Evolutionary conservation across 2,888 invertebrate species (phyloP).

Genomic region (Thereva unica): DNA sequence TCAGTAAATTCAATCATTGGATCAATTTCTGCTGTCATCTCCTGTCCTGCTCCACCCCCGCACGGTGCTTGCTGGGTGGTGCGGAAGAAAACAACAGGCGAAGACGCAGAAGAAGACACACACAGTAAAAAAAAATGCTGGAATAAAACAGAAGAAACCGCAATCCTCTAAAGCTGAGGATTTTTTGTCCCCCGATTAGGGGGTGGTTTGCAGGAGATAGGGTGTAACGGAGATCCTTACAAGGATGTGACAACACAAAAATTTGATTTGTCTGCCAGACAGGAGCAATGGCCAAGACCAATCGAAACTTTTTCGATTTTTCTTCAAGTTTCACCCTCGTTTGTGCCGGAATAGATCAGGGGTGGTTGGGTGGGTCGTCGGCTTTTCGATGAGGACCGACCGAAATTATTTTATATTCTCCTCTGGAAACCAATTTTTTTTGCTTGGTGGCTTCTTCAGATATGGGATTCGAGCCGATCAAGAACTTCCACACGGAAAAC

Average conservation of each 20-base stretch:
- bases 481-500: slow-evolving; percentile 11
- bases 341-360: slow-evolving; percentile 11
- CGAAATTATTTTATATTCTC: too few species aligned
- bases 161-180: slow-evolving; percentile 25
- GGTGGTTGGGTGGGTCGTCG: too few species aligned
- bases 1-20: slow-evolving; percentile 37
- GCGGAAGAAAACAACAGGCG: neutral
- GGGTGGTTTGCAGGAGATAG: neutral
- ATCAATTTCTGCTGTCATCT: slow-evolving; percentile 37
- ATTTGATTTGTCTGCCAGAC: slow-evolving; percentile 31
- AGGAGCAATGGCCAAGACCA: slow-evolving; percentile 22
- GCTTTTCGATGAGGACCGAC: too few species aligned
- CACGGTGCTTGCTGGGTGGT: neutral
- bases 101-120: neutral
- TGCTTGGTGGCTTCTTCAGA: too few species aligned
- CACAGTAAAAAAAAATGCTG: neutral
- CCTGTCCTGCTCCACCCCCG: neutral
- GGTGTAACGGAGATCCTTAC: neutral
- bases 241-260: slow-evolving; percentile 27
- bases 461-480: slow-evolving; percentile 1
- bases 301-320: slow-evolving; percentile 36
- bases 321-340: slow-evolving; percentile 7
- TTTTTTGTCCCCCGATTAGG: slow-evolving; percentile 15
- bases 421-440: too few species aligned
- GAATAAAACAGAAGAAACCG: slow-evolving; percentile 15